phyloP scores from a whole-genome alignment of 1,140 invertebrate genomes.

The Dendrolimus punctatus region DNA sequence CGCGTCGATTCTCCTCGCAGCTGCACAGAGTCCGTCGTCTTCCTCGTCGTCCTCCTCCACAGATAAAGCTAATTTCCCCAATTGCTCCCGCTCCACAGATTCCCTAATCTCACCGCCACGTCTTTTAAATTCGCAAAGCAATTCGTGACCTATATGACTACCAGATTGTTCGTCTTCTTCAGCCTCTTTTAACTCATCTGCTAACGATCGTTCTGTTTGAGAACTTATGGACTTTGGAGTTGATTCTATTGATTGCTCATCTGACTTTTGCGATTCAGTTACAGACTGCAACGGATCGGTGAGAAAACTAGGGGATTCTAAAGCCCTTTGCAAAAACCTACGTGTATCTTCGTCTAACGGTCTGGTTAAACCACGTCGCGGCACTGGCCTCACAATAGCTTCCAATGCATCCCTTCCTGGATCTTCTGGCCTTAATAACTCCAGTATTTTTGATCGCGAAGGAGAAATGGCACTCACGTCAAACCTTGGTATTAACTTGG shows the following conservation, averaged over 20 bases:
- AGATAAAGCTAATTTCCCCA: conserved; percentile 58
- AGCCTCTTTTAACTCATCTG: conserved; percentile 56
- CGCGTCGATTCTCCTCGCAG: conserved; percentile 52
- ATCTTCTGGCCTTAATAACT: conserved; percentile 52
- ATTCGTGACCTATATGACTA: conserved; percentile 26
- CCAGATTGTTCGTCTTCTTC: conserved; percentile 45
- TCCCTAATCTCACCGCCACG: conserved; percentile 21
- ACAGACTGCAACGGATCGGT: conserved; percentile 18
- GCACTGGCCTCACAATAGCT: conserved; percentile 52
- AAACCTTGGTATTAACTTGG: conserved; percentile 47
- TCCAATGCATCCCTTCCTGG: conserved; percentile 51
- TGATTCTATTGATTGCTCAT: conserved; percentile 4
- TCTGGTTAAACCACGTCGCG: conserved; percentile 39
- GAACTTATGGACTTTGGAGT: conserved; percentile 17
- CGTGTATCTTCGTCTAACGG: conserved; percentile 57
- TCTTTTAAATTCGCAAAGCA: conserved; percentile 35
- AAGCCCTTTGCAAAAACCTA: conserved; percentile 43
- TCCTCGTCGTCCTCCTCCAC: conserved; percentile 62
- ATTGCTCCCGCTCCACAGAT: conserved; percentile 41
- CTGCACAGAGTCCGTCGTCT: conserved; percentile 38
- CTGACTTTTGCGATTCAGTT: conserved; percentile 16
- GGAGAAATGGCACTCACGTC: conserved; percentile 48
- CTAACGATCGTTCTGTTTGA: conserved; percentile 35
- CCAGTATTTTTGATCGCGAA: conserved; percentile 48
- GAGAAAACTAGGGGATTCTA: conserved; percentile 33